Evolutionary conservation across 2,797 vertebrate species (phyloP).

Genomic region (Decapterus maruadsi): DNA sequence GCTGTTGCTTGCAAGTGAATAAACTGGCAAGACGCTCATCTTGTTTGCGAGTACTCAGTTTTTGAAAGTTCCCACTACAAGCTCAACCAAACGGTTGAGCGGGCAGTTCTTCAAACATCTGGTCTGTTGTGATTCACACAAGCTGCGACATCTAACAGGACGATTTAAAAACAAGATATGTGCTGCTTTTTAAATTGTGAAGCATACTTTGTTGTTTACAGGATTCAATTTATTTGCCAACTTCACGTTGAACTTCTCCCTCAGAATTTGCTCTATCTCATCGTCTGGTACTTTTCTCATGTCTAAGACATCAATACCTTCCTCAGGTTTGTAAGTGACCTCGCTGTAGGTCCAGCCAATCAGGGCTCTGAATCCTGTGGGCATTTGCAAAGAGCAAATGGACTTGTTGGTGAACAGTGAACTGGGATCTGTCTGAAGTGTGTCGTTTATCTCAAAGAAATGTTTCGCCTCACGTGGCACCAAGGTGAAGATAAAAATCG

Average conservation of each 20-base stretch:
- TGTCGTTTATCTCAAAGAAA: conserved; percentile 75
- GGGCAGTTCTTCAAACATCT: too few relatives aligned
- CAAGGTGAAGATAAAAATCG: conserved; percentile 86
- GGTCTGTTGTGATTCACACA: too few relatives aligned
- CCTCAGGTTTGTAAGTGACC: conserved; percentile 86
- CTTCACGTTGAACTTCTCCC: conserved; percentile 86
- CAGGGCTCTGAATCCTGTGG: conserved; percentile 83
- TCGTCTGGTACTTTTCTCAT: conserved; percentile 84
- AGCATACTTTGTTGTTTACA: conserved; percentile 59
- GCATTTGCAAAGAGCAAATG: conserved; percentile 90
- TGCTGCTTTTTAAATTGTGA: conserved; percentile 47
- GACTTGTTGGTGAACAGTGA: conserved; percentile 89
- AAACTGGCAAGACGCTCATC: too few relatives aligned
- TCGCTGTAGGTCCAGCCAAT: conserved; percentile 88
- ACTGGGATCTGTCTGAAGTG: conserved; percentile 84
- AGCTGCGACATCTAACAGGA: too few relatives aligned
- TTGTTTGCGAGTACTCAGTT: too few relatives aligned
- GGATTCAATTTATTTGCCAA: conserved; percentile 84
- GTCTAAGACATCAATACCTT: conserved; percentile 86
- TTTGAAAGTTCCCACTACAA: too few relatives aligned
- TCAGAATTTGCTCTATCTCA: conserved; percentile 86
- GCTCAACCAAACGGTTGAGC: too few relatives aligned
- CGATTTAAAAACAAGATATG: too few relatives aligned
- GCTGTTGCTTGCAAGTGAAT: too few relatives aligned
- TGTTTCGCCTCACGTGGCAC: conserved; percentile 78